Evolutionary conservation across 2,113 vertebrate species (phyloP), one percentile per base, ranked within the genome.

Genomic region (Nicator chloris): DNA sequence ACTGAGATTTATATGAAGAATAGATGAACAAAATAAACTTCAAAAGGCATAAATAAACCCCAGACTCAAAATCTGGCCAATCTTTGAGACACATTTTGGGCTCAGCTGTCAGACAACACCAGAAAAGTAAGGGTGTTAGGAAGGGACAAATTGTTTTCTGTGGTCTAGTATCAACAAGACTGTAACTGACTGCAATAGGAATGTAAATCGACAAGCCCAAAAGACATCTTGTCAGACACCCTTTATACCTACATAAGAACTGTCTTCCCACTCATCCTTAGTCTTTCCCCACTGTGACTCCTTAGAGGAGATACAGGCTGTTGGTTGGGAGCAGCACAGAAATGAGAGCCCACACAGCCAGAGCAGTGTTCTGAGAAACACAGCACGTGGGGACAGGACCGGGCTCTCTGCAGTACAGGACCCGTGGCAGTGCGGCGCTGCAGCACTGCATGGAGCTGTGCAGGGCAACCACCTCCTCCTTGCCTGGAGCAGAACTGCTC

Each of bases 401-500:
- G 0, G 6, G 33, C 22, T 40, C 37, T 84, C 45, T 1, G 6
- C 54, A 44, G 45, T 33, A 64, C 27, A 42, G 13, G 24, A n/a
- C 8, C 13, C 0, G 4, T 14, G 22, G 26, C 44, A 64, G 49
- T 0, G 2, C 33, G 49, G 44, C 0, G 1, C 37, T 10, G 28
- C 53, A 51, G 37, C 0, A 0, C 33, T 65, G 63, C 39, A 31
- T 0, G 5, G 37, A n/a, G 47, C 28, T 22, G 50, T 22, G 47
- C 10, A 31, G 40, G 27, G 15, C 20, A 60, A 27, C 9, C 20
- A 76, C 15, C n/a, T 83, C 14, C 30, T 24, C 63, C 35, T 10
- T 0, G 0, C 23, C 37, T 8, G 7, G 16, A 72, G 44, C 20
- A 65, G 40, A 53, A 54, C 8, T 1, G 0, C 7, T 2, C 15